Percentiles rank a stretch among this genome's conserved stretches.
These are phyloP conservation scores for Platichthys stellatus DNA, from an alignment of 2,113 vertebrate genomes.

Conservation along the genomic window DNA sequence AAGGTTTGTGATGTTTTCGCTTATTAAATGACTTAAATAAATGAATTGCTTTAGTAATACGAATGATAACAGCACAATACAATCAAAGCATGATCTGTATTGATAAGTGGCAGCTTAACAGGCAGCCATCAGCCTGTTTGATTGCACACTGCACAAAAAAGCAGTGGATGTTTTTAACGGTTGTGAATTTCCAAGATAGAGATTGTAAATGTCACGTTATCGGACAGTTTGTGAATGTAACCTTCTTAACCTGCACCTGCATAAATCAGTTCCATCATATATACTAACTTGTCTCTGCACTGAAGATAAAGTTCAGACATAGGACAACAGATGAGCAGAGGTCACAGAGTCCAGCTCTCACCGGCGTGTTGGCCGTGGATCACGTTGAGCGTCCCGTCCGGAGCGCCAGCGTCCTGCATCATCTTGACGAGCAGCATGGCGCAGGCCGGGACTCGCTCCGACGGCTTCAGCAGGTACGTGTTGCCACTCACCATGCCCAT, in stretches of 20 bases:
- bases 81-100: no score
- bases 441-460: conserved; percentile 93
- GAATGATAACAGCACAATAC: no score
- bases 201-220: not conserved
- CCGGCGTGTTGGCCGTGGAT: conserved; percentile 95
- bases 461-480: conserved; percentile 96
- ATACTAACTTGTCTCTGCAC: not conserved
- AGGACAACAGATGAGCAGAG: not conserved
- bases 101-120: not conserved
- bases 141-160: not conserved
- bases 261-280: not conserved
- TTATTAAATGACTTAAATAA: no score
- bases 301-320: not conserved
- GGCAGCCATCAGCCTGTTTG: not conserved
- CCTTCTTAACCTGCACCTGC: no score
- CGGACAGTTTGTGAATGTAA: no score
- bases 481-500: conserved; percentile 97
- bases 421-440: conserved; percentile 93
- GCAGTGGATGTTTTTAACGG: no score
- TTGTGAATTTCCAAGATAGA: not conserved
- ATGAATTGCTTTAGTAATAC: no score
- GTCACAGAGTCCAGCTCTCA: conserved; percentile 57
- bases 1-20: no score
- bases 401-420: conserved; percentile 94
- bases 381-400: conserved; percentile 92